phyloP scores from a whole-genome alignment of 64 coral and sea anemone species.

The Cladopsammia gracilis region DNA sequence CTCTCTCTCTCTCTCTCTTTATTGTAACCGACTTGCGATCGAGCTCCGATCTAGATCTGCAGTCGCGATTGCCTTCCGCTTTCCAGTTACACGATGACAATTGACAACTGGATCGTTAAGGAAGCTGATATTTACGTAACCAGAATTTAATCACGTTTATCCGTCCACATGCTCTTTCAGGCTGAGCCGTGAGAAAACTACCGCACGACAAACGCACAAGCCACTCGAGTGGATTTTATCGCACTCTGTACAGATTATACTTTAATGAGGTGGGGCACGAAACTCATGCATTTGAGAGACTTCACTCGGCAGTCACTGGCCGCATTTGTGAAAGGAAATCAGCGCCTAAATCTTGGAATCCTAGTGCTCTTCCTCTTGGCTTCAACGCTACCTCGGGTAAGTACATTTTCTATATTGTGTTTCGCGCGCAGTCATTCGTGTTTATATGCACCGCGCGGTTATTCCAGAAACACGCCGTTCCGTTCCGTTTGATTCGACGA shows the following conservation, averaged over 20 bases:
- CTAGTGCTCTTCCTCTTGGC: conserved; percentile 41
- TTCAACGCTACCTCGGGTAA: conserved; percentile 19
- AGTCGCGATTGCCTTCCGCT: conserved; percentile 22
- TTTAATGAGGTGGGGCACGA: conserved; percentile 63
- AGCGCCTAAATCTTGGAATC: conserved; percentile 16
- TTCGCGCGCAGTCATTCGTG: neutral
- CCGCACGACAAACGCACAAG: neutral
- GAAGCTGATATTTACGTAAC: conserved; percentile 14
- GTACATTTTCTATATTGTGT: neutral
- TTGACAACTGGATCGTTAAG: conserved; percentile 18
- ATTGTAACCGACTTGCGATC: neutral
- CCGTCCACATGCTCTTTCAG: conserved; percentile 18
- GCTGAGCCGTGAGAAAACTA: conserved; percentile 40
- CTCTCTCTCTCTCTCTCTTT: neutral
- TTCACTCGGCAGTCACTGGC: conserved; percentile 51
- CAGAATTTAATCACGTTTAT: conserved; percentile 29
- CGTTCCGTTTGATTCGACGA: conserved; percentile 6
- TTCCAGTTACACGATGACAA: neutral
- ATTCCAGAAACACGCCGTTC: too few species aligned
- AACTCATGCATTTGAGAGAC: conserved; percentile 55
- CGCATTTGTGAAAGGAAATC: conserved; percentile 59
- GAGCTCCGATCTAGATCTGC: neutral
- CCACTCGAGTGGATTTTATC: conserved; percentile 44
- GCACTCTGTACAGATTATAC: conserved; percentile 47
- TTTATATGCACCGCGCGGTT: too few species aligned